Base-by-base conservation (phyloP, 1,140 invertebrate genomes). In the Cotesia chilonis region DNA sequence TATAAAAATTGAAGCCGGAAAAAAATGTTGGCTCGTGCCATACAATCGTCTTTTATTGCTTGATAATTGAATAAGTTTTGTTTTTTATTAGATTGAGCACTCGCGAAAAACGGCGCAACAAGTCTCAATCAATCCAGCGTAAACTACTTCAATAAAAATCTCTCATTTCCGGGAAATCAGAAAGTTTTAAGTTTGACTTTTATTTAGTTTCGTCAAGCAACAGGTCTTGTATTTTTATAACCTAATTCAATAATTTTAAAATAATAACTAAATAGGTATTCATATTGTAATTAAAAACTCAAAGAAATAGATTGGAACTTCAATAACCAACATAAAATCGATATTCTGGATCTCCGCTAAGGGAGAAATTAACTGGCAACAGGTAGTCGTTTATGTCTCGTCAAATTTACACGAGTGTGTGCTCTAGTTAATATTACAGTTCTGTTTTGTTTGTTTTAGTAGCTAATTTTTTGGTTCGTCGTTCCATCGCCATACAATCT, bases 351-450 rank as follows among this genome's bases (percentile, higher is more conserved):
- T 51, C 14, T 37, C 20, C 47, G 36, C 37, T 38, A 54, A 60
- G 38, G 54, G 61, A 63, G 20, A 75, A 69, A 73, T 70, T 68
- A 55, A 59, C 59, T 75, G 5, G 74, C 74, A 75, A 75, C 74
- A 75, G 74, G 74, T 75, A 67, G 74, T 71, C 64, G 67, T 57
- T 41, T 71, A 71, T 71, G 37, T 37, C 47, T 55, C 59, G 60
- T 66, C 64, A 41, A 51, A 38, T 66, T 47, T 66, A 38, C 64
- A 66, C 51, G 41, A 63, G 20, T 3, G 10, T 36, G 36, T n/a
- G n/a, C 59, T 59, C 10, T 41, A 60, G 7, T 55, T 55, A n/a
- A 14, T 9, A 38, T 51, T 71, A 65, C 41, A 47, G 41, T 60
- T 14, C 12, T 37, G 3, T 14, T 59, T 60, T 41, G 3, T 61